Evolutionary conservation across 2,888 invertebrate species (phyloP).

Genomic region (Subacronicta megacephala): DNA sequence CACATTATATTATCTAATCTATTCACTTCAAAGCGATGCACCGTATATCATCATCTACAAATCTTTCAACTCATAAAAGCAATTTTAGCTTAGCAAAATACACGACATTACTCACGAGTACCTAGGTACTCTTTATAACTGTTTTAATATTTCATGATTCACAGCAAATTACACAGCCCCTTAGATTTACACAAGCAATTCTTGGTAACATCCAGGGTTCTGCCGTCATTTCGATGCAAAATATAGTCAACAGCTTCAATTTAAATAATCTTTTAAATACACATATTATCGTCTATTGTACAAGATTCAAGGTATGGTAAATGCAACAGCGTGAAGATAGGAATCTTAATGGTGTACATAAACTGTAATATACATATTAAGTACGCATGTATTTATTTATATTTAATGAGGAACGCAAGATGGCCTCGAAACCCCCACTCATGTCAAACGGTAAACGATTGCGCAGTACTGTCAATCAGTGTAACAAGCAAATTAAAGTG

Average conservation of each 20-base stretch:
- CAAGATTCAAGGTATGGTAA: constrained; percentile 47
- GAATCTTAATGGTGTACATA: constrained; percentile 70
- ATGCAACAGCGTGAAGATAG: constrained; percentile 62
- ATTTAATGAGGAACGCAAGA: constrained; percentile 45
- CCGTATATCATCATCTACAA: no score
- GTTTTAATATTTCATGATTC: constrained; percentile 28
- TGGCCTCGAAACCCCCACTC: constrained; percentile 45
- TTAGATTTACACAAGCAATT: constrained; percentile 11
- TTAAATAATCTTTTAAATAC: constrained; percentile 59
- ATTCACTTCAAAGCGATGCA: no score
- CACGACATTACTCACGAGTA: constrained; percentile 7
- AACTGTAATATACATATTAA: constrained; percentile 48
- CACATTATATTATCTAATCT: no score
- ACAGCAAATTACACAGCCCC: constrained; percentile 39
- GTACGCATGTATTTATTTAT: constrained; percentile 46
- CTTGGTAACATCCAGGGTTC: constrained; percentile 21
- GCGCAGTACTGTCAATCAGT: constrained; percentile 40
- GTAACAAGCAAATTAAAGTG: constrained; percentile 25
- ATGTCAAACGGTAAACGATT: constrained; percentile 43
- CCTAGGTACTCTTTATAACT: constrained; percentile 17
- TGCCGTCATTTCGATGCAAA: constrained; percentile 46
- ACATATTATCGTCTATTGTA: constrained; percentile 49
- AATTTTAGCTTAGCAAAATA: constrained; percentile 19
- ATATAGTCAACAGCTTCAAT: constrained; percentile 47
- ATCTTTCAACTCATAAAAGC: constrained; percentile 8